Conservation (phyloP, 2,888 invertebrate species). For the Chymomyza amoena region DNA sequence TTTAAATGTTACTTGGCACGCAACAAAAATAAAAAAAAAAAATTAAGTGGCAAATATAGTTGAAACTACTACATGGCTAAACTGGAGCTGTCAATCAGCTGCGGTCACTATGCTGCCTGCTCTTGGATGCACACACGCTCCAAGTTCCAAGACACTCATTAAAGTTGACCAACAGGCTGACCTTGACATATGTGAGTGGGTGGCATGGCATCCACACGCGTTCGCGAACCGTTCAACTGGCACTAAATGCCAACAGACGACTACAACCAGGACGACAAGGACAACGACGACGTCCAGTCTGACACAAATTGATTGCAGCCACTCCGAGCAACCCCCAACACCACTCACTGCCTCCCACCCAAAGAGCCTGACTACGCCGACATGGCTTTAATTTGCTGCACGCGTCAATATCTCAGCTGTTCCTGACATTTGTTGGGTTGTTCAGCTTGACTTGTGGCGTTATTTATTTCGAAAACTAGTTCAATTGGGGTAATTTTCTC, state of each 20-base stretch:
- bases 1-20: conserved; percentile 65
- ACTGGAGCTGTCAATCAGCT: conserved; percentile 29
- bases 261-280: neutral
- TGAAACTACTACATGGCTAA: neutral
- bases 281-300: neutral
- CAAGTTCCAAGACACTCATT: conserved; percentile 35
- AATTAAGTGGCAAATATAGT: neutral
- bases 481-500: neutral
- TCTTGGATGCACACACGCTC: conserved; percentile 5
- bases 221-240: conserved; percentile 55
- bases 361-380: neutral
- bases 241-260: conserved; percentile 61
- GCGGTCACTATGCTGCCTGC: conserved; percentile 27
- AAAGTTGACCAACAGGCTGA: conserved; percentile 44
- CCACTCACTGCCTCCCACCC: neutral
- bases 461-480: neutral
- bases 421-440: neutral
- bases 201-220: too few species aligned
- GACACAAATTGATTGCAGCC: conserved; percentile 14
- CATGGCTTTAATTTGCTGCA: neutral
- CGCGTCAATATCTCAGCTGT: neutral
- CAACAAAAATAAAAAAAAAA: conserved; percentile 62
- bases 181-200: conserved; percentile 51
- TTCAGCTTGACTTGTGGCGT: neutral
- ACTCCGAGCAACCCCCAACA: neutral